phyloP scores from a whole-genome alignment of 64 coral and sea anemone genomes.

The Pachyseris speciosa region DNA sequence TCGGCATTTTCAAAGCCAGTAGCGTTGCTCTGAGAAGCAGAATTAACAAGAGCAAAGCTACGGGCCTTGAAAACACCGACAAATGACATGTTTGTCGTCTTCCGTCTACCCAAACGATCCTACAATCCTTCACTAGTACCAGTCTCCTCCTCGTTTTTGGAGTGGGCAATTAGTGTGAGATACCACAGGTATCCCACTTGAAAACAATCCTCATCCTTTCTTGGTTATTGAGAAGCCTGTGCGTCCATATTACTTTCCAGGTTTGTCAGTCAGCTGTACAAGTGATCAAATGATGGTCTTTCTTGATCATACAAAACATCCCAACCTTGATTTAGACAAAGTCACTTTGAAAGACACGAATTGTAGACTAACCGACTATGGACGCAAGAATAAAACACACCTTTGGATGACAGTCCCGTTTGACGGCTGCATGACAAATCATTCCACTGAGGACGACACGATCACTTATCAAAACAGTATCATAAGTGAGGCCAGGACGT shows the following conservation, averaged over 20 bases:
- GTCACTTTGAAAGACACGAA: conserved; percentile 62
- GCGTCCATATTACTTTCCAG: conserved; percentile 12
- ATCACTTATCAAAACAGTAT: conserved; percentile 77
- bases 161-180: too few species aligned
- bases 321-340: conserved; percentile 1
- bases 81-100: too few species aligned
- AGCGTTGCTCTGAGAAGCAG: too few species aligned
- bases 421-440: conserved; percentile 68
- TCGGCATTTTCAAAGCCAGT: too few species aligned
- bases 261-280: conserved; percentile 48
- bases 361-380: conserved; percentile 8
- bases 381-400: conserved; percentile 4
- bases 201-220: neutral
- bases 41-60: too few species aligned
- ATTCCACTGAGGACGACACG: conserved; percentile 24
- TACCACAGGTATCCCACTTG: too few species aligned
- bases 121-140: too few species aligned
- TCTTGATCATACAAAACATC: conserved; percentile 2
- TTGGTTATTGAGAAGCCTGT: neutral
- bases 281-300: conserved; percentile 44
- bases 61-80: too few species aligned
- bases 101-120: too few species aligned
- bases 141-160: too few species aligned
- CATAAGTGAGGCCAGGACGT: neutral
- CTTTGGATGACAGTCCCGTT: conserved; percentile 34